phyloP scores from a whole-genome alignment of 2,113 vertebrate species.

The Delphinus delphis region DNA sequence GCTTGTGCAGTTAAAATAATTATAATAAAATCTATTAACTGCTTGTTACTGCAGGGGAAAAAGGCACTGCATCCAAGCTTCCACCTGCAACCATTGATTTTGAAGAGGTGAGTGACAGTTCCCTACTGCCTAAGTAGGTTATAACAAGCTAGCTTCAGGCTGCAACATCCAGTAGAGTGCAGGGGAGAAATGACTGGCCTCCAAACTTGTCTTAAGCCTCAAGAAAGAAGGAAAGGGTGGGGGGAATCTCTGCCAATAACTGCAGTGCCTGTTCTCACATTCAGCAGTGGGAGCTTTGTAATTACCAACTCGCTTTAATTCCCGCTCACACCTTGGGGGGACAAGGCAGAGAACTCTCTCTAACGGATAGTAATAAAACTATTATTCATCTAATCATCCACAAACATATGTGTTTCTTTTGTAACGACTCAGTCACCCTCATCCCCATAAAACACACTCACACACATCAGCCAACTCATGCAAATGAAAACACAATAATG shows the following conservation, averaged over 20 bases:
- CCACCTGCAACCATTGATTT: conserved; percentile 85
- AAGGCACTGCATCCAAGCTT: conserved; percentile 74
- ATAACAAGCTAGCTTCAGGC: conserved; percentile 85
- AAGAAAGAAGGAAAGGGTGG: conserved; percentile 69
- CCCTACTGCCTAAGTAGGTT: conserved; percentile 85
- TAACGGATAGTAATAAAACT: conserved; percentile 80
- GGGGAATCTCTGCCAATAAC: conserved; percentile 62
- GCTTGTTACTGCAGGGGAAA: conserved; percentile 79
- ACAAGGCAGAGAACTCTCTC: conserved; percentile 78
- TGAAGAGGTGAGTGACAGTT: conserved; percentile 84
- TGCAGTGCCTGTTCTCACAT: conserved; percentile 58
- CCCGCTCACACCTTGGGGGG: conserved; percentile 76
- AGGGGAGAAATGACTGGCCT: conserved; percentile 78
- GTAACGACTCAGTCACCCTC: conserved; percentile 57
- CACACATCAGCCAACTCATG: conserved; percentile 50
- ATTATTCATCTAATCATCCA: conserved; percentile 82
- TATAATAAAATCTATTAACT: conserved; percentile 86
- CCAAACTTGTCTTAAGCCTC: conserved; percentile 79
- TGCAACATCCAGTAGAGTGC: conserved; percentile 78
- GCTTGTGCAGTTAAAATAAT: conserved; percentile 81
- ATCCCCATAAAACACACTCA: background rate
- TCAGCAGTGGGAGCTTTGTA: conserved; percentile 76
- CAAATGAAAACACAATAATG: conserved; percentile 72
- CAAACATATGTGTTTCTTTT: conserved; percentile 75
- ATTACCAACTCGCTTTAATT: conserved; percentile 82